phyloP scores from a whole-genome alignment of 1,140 invertebrate genomes.

The Berghia stephanieae region DNA sequence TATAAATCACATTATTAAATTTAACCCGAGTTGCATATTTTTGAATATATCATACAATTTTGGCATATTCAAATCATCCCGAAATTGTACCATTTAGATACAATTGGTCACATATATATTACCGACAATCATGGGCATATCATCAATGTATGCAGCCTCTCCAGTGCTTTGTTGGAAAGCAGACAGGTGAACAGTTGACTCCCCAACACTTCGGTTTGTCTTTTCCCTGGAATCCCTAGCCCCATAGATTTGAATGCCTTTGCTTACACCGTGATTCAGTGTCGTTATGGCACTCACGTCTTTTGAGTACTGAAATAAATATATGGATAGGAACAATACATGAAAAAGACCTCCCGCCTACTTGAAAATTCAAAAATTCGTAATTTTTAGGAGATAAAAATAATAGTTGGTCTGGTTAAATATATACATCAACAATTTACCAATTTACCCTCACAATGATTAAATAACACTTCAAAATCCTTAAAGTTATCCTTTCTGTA shows the following conservation, averaged over 20 bases:
- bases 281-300: slow-evolving; percentile 29
- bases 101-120: no score
- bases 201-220: slow-evolving; percentile 72
- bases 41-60: no score
- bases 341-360: neutral
- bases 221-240: slow-evolving; percentile 71
- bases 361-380: no score
- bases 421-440: neutral
- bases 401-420: neutral
- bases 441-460: no score
- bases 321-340: no score
- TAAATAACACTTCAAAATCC: no score
- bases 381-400: no score
- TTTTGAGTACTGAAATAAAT: neutral
- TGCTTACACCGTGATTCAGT: slow-evolving; percentile 57
- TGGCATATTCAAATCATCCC: no score
- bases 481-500: no score
- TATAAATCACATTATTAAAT: no score
- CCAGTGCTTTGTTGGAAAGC: slow-evolving; percentile 89
- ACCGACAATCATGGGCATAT: slow-evolving; percentile 73
- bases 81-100: no score
- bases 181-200: slow-evolving; percentile 81
- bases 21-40: no score
- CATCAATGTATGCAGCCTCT: slow-evolving; percentile 90
- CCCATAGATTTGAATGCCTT: slow-evolving; percentile 60